Evolutionary conservation across 2,113 vertebrate species (phyloP).

Genomic region (Turdus rufiventris): DNA sequence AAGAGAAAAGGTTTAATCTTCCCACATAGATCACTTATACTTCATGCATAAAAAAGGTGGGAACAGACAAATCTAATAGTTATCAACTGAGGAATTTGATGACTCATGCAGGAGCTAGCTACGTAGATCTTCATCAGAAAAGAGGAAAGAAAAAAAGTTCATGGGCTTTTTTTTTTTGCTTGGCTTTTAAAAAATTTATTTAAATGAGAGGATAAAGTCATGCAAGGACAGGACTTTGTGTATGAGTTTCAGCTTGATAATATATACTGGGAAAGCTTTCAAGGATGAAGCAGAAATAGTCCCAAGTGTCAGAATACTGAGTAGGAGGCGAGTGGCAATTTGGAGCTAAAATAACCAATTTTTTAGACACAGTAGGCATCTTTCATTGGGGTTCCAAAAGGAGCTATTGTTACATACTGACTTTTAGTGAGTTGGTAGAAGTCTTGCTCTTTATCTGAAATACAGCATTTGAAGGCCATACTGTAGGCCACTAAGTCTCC

Average conservation of each 20-base stretch:
- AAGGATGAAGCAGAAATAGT: slow-evolving; percentile 59
- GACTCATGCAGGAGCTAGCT: not conserved
- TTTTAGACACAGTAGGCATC: slow-evolving; percentile 41
- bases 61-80: not conserved
- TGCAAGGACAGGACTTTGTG: slow-evolving; percentile 9
- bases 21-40: not conserved
- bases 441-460: not conserved
- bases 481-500: not conserved
- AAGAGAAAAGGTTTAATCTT: not conserved
- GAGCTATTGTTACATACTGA: not conserved
- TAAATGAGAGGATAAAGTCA: not conserved
- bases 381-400: not conserved
- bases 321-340: slow-evolving; percentile 54
- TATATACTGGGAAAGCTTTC: slow-evolving; percentile 28
- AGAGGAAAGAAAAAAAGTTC: not conserved
- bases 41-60: not conserved
- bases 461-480: not conserved
- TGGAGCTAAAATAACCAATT: slow-evolving; percentile 46
- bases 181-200: not conserved
- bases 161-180: not conserved
- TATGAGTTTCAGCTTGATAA: slow-evolving; percentile 18
- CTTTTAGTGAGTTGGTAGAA: not conserved
- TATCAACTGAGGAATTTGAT: not conserved
- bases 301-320: slow-evolving; percentile 60
- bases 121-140: not conserved